Evolutionary conservation across 1,140 invertebrate species (phyloP).

Genomic region (Teleogryllus occipitalis): DNA sequence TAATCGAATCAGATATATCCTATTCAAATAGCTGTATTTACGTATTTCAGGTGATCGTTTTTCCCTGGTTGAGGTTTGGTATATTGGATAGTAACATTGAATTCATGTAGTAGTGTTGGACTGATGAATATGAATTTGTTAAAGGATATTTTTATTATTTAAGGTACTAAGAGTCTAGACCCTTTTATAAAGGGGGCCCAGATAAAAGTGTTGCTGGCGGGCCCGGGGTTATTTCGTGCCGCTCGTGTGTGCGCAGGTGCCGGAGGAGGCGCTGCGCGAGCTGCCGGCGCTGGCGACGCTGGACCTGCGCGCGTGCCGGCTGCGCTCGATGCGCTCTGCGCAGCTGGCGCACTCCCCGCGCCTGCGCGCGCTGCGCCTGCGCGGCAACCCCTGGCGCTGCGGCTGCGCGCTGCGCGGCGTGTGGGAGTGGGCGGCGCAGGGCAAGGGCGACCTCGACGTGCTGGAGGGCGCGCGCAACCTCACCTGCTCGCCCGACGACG

Average conservation of each 20-base stretch:
- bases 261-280: background rate
- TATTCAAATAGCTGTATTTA: too few species aligned
- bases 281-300: background rate
- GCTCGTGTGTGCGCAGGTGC: background rate
- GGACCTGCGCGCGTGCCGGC: background rate
- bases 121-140: too few species aligned
- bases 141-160: too few species aligned
- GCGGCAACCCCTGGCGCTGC: constrained; percentile 60
- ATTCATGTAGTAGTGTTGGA: too few species aligned
- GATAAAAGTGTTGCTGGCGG: too few species aligned
- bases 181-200: too few species aligned
- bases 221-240: too few species aligned
- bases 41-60: too few species aligned
- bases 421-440: constrained; percentile 60
- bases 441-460: constrained; percentile 46
- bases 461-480: constrained; percentile 36
- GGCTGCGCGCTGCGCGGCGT: constrained; percentile 59
- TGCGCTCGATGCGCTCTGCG: constrained; percentile 31
- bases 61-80: too few species aligned
- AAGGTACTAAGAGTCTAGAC: too few species aligned
- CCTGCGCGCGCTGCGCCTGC: constrained; percentile 48
- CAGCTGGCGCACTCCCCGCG: constrained; percentile 37
- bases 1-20: too few species aligned
- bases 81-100: too few species aligned
- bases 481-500: constrained; percentile 44